phyloP scores from a whole-genome alignment of 2,888 invertebrate species.

The Patella pellucida region DNA sequence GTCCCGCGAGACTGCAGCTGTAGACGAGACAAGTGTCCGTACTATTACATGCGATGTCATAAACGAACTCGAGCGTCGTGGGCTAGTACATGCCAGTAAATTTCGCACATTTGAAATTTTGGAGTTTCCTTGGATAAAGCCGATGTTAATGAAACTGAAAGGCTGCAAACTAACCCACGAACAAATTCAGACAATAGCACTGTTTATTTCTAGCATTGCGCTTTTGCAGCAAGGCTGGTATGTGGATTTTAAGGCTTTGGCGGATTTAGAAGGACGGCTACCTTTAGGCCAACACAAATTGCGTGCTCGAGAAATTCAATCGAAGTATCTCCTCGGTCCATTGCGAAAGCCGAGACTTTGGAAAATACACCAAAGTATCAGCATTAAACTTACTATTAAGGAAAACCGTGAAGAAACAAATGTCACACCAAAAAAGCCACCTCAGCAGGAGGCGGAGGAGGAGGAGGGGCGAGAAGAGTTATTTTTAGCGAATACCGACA shows the following conservation, averaged over 20 bases:
- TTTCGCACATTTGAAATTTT: neutral
- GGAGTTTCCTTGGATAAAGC: neutral
- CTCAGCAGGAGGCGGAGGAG: neutral
- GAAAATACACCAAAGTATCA: neutral
- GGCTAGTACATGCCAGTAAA: constrained; percentile 1
- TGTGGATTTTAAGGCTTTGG: neutral
- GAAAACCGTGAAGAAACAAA: neutral
- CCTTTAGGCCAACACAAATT: neutral
- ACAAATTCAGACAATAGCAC: neutral
- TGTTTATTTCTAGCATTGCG: constrained; percentile 1
- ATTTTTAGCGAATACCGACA: neutral
- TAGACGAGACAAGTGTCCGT: neutral
- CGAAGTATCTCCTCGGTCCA: neutral
- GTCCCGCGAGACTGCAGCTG: neutral
- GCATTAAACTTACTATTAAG: neutral
- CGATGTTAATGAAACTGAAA: neutral
- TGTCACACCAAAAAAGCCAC: neutral
- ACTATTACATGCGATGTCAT: neutral
- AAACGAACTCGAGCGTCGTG: neutral
- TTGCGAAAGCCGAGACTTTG: neutral
- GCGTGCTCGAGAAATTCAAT: neutral
- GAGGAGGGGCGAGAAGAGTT: neutral
- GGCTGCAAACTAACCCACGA: neutral
- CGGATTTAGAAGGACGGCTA: neutral
- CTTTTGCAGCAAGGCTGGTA: neutral